Conservation (phyloP, 2,888 invertebrate genomes). For the Saturnia pavonia region DNA sequence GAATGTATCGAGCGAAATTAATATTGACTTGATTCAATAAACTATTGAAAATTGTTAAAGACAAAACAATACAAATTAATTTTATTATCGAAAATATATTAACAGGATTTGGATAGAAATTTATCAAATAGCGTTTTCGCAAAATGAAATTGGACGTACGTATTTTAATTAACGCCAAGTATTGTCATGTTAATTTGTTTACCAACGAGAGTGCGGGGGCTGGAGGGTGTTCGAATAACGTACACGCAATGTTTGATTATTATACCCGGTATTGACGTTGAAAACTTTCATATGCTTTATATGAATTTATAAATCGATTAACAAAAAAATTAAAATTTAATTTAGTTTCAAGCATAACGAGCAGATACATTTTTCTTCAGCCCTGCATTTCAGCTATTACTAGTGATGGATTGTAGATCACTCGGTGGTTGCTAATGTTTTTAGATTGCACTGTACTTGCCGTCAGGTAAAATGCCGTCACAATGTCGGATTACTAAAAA, state of each 20-base stretch:
- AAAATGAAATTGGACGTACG: not conserved
- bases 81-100: not conserved
- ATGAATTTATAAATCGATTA: too few species aligned
- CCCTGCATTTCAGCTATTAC: too few species aligned
- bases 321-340: too few species aligned
- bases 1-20: too few species aligned
- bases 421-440: too few species aligned
- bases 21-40: too few species aligned
- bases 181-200: constrained; percentile 7
- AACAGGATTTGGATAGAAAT: not conserved
- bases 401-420: too few species aligned
- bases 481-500: too few species aligned
- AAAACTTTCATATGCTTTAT: not conserved
- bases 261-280: not conserved
- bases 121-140: not conserved
- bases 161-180: constrained; percentile 1
- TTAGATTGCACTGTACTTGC: too few species aligned
- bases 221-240: not conserved
- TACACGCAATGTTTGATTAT: not conserved
- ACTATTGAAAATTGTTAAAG: not conserved
- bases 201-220: not conserved
- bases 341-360: too few species aligned
- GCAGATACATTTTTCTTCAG: too few species aligned
- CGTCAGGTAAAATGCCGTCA: too few species aligned
- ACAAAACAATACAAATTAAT: not conserved